Base-by-base conservation (phyloP, 30 jellyfish, hydroid and myxozoan genomes). In the Aurelia sp. region DNA sequence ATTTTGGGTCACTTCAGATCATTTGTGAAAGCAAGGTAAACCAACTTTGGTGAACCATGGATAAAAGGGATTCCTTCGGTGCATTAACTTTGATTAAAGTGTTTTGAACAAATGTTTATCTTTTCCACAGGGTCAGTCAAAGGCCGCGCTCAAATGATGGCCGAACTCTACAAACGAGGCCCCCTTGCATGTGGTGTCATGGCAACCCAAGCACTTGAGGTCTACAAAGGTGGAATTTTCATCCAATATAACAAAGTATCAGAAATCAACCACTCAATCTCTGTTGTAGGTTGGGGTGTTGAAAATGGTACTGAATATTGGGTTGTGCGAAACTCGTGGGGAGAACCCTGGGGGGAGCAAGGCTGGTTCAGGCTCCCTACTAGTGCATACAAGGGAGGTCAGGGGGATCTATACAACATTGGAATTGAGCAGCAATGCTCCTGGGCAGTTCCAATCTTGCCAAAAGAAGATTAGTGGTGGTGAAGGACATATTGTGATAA, bases 261-360 rank as follows among this genome's bases (percentile, higher is more conserved):
- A 11, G 62, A n/a, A 8, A 75, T 78, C 66, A 93, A 93, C 59
- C 98, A 93, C 50, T 53, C 90, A 2, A 69, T 93, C 22, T 88
- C 98, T 35, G 93, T 93, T 3, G 97, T 81, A 30, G 98, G 98
- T 7, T 93, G 97, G 97, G 98, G 97, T 21, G 98, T 93, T n/a
- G 98, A 87, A 63, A 82, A 93, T 48, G 98, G 98, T 18, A 93
- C 88, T 6, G 98, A 93, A 65, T 93, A 78, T 74, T 93, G 98
- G 98, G 81, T 93, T 13, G 98, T 97, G 10, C 73, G 98, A 52
- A 93, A 93, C 70, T 93, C 98, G 7, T 93, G 98, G 98, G 98
- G 98, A 12, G 85, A 83, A 64, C 98, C 98, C 22, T 93, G 98
- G 98, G 98, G 98, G 17, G 97, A 87, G 65, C 79, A 87, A 53